Base-by-base conservation (phyloP, 2,113 vertebrate genomes). In the Chionodraco myersi region DNA sequence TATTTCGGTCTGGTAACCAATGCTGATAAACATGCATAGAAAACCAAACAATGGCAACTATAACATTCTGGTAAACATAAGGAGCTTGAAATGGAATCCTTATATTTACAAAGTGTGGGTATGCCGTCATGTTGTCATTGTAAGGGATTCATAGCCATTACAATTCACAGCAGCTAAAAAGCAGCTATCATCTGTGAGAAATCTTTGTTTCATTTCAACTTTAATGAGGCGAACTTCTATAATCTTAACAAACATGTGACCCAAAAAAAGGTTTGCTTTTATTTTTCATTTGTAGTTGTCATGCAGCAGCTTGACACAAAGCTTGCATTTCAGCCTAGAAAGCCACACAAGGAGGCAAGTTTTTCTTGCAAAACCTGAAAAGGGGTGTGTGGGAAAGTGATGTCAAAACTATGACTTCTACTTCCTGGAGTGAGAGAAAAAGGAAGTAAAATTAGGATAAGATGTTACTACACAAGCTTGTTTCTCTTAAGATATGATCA, bases 361-460 rank as follows among this genome's bases (percentile, higher is more conserved):
- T 77, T 65, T 62, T 87, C 62, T 80, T 84, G 71, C 60, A 75
- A 73, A 86, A 82, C 66, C 82, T 72, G 73, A 47, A 54, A 49
- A 63, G 9, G 9, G 18, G 8, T 75, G 60, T 16, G 30, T 15
- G 3, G 63, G 80, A 82, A 72, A 78, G 59, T 61, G 9, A 56
- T 51, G 36, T 62, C 10, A 82, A 84, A 86, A 81, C 14, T 26
- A 53, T n/a, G 30, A 52, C 63, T 78, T 82, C n/a, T 60, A 73
- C 76, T 83, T 89, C 73, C 88, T 89, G 84, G 77, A 84, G 72
- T 65, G 68, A 86, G 30, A 86, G 53, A 79, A 71, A 72, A 77
- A 62, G 54, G 56, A 87, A 82, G 54, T 73, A 0, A 51, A 77
- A 77, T 75, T 56, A 75, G 26, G 53, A 34, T 10, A 10, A 21